Evolutionary conservation across 53 echinoderm and acorn worm species (phyloP).

Genomic region (Astropecten irregularis): DNA sequence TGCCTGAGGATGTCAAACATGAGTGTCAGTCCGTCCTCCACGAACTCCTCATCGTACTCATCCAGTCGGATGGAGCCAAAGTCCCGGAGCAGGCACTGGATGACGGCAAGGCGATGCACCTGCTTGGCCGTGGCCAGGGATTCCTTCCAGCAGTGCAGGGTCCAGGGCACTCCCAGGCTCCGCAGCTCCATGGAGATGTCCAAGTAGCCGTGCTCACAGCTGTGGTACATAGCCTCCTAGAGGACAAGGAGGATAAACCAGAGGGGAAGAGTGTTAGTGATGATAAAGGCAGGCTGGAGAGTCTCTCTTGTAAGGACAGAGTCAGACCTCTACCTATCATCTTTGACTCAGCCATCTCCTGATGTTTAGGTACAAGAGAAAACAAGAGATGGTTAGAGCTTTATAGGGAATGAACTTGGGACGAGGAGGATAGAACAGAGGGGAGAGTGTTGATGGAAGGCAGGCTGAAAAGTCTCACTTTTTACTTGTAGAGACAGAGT

Average conservation of each 20-base stretch:
- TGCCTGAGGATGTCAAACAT: slow-evolving; percentile 92
- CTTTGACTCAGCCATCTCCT: too few relatives aligned
- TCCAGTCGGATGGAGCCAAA: slow-evolving; percentile 81
- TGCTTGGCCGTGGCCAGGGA: slow-evolving; percentile 73
- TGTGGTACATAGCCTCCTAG: slow-evolving; percentile 98
- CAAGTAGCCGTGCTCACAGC: slow-evolving; percentile 91
- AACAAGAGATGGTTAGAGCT: too few relatives aligned
- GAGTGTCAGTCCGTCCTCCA: slow-evolving; percentile 81
- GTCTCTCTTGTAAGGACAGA: not conserved
- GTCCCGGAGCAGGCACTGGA: slow-evolving; percentile 91
- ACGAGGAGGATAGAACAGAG: too few relatives aligned
- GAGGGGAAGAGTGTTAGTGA: not conserved
- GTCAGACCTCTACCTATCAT: too few relatives aligned
- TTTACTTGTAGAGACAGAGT: too few relatives aligned
- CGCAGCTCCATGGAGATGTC: slow-evolving; percentile 96
- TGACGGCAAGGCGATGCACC: slow-evolving; percentile 72
- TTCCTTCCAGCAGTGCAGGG: slow-evolving; percentile 80
- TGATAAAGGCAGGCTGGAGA: not conserved
- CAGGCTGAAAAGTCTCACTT: too few relatives aligned
- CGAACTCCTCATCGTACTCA: slow-evolving; percentile 88
- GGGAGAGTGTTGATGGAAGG: too few relatives aligned
- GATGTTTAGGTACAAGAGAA: too few relatives aligned
- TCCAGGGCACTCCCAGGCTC: slow-evolving; percentile 92
- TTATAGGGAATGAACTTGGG: too few relatives aligned
- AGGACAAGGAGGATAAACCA: not conserved